phyloP scores from a whole-genome alignment of 2,113 vertebrate genomes.

The Dicrurus megarhynchus region DNA sequence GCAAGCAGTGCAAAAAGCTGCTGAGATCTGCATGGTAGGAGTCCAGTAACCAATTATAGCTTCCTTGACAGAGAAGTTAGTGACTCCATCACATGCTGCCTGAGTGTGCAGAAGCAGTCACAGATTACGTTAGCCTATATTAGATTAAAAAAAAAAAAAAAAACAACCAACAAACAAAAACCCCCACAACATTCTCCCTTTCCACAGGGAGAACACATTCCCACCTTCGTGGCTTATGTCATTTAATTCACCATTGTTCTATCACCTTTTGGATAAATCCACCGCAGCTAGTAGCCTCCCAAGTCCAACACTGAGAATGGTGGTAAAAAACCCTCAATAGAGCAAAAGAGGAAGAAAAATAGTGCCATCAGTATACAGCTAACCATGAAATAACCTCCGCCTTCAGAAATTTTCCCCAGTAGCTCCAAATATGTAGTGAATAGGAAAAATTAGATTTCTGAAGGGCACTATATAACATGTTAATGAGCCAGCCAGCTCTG shows the following conservation, averaged over 20 bases:
- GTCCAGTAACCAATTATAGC: not conserved
- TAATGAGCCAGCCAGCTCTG: not conserved
- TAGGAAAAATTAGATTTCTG: not conserved
- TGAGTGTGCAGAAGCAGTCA: not conserved
- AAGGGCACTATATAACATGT: not conserved
- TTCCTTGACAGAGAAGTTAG: not conserved
- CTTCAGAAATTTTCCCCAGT: not conserved
- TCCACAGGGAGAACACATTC: not conserved
- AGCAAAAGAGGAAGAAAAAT: not conserved
- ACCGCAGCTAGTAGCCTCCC: not conserved
- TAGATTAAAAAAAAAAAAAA: not conserved
- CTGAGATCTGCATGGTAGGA: not conserved
- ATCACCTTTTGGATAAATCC: not conserved
- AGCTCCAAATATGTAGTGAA: not conserved
- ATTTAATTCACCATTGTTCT: not conserved
- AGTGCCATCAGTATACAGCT: not conserved
- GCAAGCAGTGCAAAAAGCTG: not conserved
- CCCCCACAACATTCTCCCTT: too few species aligned
- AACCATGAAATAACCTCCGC: not conserved
- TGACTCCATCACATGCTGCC: not conserved
- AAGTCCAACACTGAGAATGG: not conserved
- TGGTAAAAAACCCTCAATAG: not conserved
- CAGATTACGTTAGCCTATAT: not conserved
- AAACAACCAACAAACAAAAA: too few species aligned
- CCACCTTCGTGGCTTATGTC: not conserved